These are phyloP conservation scores for Takifugu ocellatus DNA, from an alignment of 2,797 vertebrate genomes.

Conservation along the genomic window DNA sequence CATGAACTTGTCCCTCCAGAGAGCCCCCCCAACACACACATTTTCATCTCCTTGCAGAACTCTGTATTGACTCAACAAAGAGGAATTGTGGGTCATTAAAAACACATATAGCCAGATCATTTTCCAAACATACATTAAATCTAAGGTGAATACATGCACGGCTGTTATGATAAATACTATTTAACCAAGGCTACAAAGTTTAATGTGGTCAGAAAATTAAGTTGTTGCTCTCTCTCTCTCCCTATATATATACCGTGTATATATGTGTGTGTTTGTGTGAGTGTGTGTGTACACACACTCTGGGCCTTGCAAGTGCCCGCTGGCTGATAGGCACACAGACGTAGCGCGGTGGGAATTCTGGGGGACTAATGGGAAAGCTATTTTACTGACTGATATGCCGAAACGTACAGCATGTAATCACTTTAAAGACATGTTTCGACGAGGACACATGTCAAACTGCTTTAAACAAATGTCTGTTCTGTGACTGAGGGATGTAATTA, in stretches of 20 bases:
- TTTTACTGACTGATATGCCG: constrained; percentile 53
- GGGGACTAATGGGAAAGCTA: constrained; percentile 53
- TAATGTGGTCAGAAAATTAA: constrained; percentile 52
- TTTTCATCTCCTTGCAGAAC: constrained; percentile 5
- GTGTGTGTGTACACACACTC: constrained; percentile 55
- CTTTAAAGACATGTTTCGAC: constrained; percentile 57
- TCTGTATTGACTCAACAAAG: constrained; percentile 6
- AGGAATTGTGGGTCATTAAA: constrained; percentile 18
- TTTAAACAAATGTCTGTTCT: constrained; percentile 63
- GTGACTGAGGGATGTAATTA: constrained; percentile 56
- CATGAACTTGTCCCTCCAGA: constrained; percentile 66
- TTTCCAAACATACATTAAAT: constrained; percentile 27
- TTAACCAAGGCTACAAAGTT: constrained; percentile 36
- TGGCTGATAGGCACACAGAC: constrained; percentile 56
- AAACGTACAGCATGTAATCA: constrained; percentile 64
- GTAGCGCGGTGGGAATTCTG: constrained; percentile 50
- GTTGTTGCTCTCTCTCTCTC: constrained; percentile 57
- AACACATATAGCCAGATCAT: constrained; percentile 21
- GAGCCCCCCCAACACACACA: constrained; percentile 18
- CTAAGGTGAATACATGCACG: constrained; percentile 14
- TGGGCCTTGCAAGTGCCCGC: constrained; percentile 52
- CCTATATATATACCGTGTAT: constrained; percentile 63
- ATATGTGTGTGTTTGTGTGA: constrained; percentile 13
- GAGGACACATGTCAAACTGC: constrained; percentile 49
- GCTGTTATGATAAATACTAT: constrained; percentile 11